Percentiles rank a stretch among this genome's conserved stretches.
Conservation (phyloP, 2,113 vertebrate species). For the Gila orcuttii region DNA sequence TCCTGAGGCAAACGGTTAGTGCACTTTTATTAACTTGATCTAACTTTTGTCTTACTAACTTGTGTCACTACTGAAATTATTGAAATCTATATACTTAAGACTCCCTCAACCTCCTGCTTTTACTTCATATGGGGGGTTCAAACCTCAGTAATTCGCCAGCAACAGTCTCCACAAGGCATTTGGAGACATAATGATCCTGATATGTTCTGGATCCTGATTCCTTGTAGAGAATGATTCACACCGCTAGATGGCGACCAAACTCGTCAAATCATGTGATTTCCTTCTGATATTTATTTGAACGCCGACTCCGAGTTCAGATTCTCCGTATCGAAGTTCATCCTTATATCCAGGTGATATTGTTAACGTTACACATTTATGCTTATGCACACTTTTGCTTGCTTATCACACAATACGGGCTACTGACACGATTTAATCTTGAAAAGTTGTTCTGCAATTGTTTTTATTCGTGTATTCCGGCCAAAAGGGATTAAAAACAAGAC, state of each 20-base stretch:
- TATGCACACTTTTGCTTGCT: neutral
- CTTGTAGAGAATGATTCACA: neutral
- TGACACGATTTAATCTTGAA: neutral
- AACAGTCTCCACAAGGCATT: neutral
- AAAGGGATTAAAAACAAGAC: neutral
- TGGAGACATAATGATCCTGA: neutral
- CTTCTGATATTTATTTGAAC: neutral
- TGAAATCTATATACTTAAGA: neutral
- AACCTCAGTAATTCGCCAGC: neutral
- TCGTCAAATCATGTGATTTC: neutral
- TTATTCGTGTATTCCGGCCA: neutral
- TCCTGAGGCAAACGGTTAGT: neutral
- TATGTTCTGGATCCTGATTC: no score
- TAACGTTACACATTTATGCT: neutral
- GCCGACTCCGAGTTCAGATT: neutral
- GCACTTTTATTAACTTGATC: neutral
- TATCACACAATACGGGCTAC: neutral
- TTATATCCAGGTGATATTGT: neutral
- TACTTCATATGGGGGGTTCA: neutral
- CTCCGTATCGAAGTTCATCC: neutral
- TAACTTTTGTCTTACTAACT: neutral
- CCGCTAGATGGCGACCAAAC: slow-evolving; percentile 35
- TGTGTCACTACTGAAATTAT: neutral
- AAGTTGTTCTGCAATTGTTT: neutral
- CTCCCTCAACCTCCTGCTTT: neutral